A percentile compares a stretch with the other conserved stretches of the same genome.
phyloP scores from a whole-genome alignment of 1,140 invertebrate species.

The Agrilus planipennis region DNA sequence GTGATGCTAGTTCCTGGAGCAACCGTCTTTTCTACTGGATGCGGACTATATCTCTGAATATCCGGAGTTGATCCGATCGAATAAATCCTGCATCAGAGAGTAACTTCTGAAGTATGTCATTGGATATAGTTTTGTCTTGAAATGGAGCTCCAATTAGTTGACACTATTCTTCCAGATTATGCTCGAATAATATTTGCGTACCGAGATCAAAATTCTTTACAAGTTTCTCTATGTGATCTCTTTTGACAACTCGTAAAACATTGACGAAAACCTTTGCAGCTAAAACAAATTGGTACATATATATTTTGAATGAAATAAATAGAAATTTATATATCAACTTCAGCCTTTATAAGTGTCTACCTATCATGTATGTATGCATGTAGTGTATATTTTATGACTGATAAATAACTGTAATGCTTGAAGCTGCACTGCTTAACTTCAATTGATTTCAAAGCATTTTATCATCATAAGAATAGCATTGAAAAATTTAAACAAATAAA shows the following conservation, averaged over 20 bases:
- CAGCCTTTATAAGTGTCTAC: not conserved
- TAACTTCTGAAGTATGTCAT: too few species aligned
- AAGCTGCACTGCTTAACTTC: too few species aligned
- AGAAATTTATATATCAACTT: too few species aligned
- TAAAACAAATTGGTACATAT: constrained; percentile 1
- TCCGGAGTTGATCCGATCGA: too few species aligned
- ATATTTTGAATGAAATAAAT: too few species aligned
- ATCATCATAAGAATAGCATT: not conserved
- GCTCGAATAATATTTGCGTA: constrained; percentile 8
- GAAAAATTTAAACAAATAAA: not conserved
- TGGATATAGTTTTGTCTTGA: too few species aligned
- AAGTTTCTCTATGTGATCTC: constrained; percentile 6
- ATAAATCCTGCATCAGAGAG: too few species aligned
- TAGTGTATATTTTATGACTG: not conserved
- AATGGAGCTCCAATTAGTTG: constrained; percentile 1
- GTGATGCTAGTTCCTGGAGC: not conserved
- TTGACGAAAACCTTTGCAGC: constrained; percentile 2
- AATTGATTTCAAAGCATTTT: not conserved
- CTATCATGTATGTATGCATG: not conserved
- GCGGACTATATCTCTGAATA: too few species aligned
- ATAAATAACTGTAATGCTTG: too few species aligned
- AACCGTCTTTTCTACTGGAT: not conserved
- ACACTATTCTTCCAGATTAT: constrained; percentile 8
- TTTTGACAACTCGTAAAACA: constrained; percentile 8
- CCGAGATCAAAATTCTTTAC: constrained; percentile 8